A percentile compares a stretch with the other conserved stretches of the same genome.
Evolutionary conservation across 2,888 invertebrate species (phyloP).

Genomic region (Drosophila rellima): DNA sequence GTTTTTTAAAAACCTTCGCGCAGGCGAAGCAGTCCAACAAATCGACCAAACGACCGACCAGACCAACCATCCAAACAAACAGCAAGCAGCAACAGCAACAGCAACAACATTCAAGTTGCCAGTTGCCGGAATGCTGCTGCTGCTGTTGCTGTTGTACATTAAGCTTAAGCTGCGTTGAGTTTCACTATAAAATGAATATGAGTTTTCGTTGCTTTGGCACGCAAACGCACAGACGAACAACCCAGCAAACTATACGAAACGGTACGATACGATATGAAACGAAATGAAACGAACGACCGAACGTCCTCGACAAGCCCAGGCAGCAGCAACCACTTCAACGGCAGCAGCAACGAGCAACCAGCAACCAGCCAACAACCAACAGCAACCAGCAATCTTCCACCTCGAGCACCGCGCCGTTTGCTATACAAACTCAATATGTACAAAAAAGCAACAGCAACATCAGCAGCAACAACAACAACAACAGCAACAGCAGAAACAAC

Average conservation of each 20-base stretch:
- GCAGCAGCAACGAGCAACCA: conserved; percentile 39
- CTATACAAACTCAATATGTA: conserved; percentile 59
- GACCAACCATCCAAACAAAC: conserved; percentile 36
- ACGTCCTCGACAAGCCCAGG: conserved; percentile 77
- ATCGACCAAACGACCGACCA: conserved; percentile 28
- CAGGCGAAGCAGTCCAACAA: conserved; percentile 57
- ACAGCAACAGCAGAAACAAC: conserved; percentile 48
- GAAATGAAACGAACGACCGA: conserved; percentile 61
- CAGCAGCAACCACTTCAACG: conserved; percentile 41
- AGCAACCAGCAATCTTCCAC: conserved; percentile 56
- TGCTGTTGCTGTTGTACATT: conserved; percentile 49
- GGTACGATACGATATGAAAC: conserved; percentile 33
- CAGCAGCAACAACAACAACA: conserved; percentile 45
- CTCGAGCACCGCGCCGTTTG: conserved; percentile 37
- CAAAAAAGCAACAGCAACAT: conserved; percentile 51
- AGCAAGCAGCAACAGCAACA: conserved; percentile 41
- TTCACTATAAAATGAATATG: conserved; percentile 77
- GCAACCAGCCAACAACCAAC: conserved; percentile 43
- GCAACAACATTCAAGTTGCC: conserved; percentile 59
- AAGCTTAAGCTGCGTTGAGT: conserved; percentile 75
- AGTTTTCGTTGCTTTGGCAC: conserved; percentile 74
- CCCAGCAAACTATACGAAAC: conserved; percentile 40
- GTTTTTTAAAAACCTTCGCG: conserved; percentile 65
- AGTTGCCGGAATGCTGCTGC: conserved; percentile 57
- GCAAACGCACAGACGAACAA: conserved; percentile 72